Conservation (phyloP, 2,888 invertebrate genomes). For the Sussaba pulchella region DNA sequence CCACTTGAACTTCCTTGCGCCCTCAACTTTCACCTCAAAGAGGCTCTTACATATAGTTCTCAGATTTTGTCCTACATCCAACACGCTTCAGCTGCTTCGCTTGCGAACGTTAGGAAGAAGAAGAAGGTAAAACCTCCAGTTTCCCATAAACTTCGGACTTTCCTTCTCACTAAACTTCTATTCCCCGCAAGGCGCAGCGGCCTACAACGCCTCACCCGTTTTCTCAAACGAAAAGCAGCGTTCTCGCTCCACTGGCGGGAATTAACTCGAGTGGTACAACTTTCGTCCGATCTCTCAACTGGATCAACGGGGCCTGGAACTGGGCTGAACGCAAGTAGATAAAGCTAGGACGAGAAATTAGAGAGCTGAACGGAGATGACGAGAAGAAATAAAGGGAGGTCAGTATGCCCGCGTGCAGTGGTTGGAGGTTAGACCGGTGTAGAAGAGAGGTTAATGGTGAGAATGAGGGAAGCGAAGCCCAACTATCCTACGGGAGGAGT, state of each 20-base stretch:
- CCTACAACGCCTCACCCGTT: background rate
- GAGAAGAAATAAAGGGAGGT: conserved; percentile 43
- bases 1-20: no score
- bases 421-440: conserved; percentile 25
- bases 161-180: conserved; percentile 15
- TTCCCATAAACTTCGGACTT: conserved; percentile 22
- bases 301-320: background rate
- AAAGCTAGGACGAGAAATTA: conserved; percentile 7
- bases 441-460: conserved; percentile 43
- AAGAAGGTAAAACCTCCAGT: no score
- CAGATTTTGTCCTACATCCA: conserved; percentile 24
- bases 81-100: background rate
- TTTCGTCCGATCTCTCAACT: conserved; percentile 13
- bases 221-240: conserved; percentile 44
- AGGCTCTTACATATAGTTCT: conserved; percentile 6
- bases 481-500: conserved; percentile 77
- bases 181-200: conserved; percentile 17
- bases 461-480: conserved; percentile 75
- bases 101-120: no score
- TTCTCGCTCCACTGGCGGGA: conserved; percentile 60
- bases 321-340: conserved; percentile 34
- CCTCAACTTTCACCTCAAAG: no score
- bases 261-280: conserved; percentile 49
- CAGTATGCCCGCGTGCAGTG: conserved; percentile 21
- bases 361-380: conserved; percentile 17